phyloP scores from a whole-genome alignment of 2,888 invertebrate species.

The Latheticus oryzae region DNA sequence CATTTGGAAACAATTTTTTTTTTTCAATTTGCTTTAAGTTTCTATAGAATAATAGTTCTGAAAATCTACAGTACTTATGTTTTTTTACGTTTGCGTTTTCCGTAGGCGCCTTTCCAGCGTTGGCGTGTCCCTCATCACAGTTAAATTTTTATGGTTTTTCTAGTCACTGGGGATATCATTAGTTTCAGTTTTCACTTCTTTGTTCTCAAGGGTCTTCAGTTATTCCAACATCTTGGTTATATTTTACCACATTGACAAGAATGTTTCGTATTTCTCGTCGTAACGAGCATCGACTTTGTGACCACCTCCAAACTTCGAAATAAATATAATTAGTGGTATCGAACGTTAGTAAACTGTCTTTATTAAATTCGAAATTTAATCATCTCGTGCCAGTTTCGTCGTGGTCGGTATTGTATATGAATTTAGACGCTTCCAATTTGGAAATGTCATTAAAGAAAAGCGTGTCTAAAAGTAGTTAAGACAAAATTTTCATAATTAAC shows the following conservation, averaged over 20 bases:
- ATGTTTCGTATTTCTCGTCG: conserved; percentile 21
- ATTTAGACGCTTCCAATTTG: too few species aligned
- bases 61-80: too few species aligned
- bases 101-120: not conserved
- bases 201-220: conserved; percentile 27
- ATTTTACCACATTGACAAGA: conserved; percentile 23
- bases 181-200: conserved; percentile 25
- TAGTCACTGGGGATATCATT: conserved; percentile 33
- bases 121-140: conserved; percentile 8
- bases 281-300: conserved; percentile 22
- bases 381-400: conserved; percentile 8
- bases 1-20: too few species aligned
- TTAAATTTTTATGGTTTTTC: conserved; percentile 18
- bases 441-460: conserved; percentile 15
- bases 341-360: conserved; percentile 7
- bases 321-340: conserved; percentile 15
- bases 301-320: conserved; percentile 4
- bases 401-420: conserved; percentile 6
- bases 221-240: conserved; percentile 17
- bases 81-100: too few species aligned
- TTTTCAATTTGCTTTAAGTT: too few species aligned
- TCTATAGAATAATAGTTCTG: too few species aligned
- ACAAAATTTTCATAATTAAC: conserved; percentile 13
- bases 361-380: conserved; percentile 11
- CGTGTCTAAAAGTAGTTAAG: conserved; percentile 19